A percentile compares a stretch with the other conserved stretches of the same genome.
These are phyloP conservation scores for Hycleus cichorii DNA, from an alignment of 1,140 invertebrate genomes.

Conservation along the genomic window DNA sequence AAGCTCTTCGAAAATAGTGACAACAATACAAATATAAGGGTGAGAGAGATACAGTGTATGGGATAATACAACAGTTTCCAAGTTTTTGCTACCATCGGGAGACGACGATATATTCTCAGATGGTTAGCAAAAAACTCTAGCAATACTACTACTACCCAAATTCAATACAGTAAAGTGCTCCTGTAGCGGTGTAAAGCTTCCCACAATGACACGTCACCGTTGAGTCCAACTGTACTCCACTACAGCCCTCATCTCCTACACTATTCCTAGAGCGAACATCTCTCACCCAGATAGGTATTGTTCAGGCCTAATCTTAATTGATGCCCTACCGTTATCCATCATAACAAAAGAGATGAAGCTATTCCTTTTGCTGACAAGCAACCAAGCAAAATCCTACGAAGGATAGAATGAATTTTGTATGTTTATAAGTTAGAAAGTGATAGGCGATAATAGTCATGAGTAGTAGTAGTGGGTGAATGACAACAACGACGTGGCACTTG, in stretches of 20 bases:
- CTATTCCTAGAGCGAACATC: neutral
- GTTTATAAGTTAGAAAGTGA: neutral
- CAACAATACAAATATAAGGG: neutral
- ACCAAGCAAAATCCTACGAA: neutral
- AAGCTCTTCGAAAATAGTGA: neutral
- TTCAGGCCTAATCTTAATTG: constrained; percentile 41
- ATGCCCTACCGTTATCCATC: constrained; percentile 40
- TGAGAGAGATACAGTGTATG: neutral
- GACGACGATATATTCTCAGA: constrained; percentile 23
- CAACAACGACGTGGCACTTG: constrained; percentile 21
- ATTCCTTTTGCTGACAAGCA: constrained; percentile 26
- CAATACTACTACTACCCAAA: constrained; percentile 27
- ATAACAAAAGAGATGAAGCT: constrained; percentile 33
- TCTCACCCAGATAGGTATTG: constrained; percentile 33
- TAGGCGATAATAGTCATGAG: neutral
- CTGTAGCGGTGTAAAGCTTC: constrained; percentile 15
- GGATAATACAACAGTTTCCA: neutral
- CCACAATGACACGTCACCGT: constrained; percentile 3
- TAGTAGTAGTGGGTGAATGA: neutral
- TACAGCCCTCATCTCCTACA: too few relatives aligned
- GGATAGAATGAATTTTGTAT: neutral
- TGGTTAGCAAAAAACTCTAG: constrained; percentile 26
- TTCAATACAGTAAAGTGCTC: constrained; percentile 42
- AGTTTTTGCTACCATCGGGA: constrained; percentile 19
- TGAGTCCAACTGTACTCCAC: neutral